phyloP scores from a whole-genome alignment of 2,113 vertebrate species.

The Calonectris borealis region DNA sequence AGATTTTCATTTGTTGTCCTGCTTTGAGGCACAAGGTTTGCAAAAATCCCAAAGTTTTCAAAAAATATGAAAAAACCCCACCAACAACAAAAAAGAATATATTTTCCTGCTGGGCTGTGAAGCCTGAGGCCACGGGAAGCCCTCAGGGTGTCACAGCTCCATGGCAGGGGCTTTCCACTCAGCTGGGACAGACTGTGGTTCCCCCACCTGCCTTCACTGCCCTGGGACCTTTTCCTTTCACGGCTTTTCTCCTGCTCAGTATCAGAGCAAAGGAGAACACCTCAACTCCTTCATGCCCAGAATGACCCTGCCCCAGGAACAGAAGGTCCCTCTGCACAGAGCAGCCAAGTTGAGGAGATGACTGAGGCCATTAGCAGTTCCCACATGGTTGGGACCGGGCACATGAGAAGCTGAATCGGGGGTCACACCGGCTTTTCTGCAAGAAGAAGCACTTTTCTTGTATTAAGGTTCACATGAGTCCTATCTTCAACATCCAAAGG shows the following conservation, averaged over 20 bases:
- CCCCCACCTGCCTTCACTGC: not conserved
- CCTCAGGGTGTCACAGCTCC: not conserved
- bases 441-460: not conserved
- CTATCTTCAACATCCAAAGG: not conserved
- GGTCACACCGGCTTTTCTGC: not conserved
- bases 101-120: not conserved
- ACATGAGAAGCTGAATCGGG: accelerated
- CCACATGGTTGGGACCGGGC: not conserved
- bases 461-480: not conserved
- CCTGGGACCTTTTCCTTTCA: not conserved
- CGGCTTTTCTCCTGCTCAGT: not conserved
- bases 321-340: not conserved
- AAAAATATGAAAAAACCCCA: not conserved
- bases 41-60: not conserved
- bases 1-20: not conserved
- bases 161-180: not conserved
- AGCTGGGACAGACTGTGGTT: not conserved
- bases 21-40: not conserved
- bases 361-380: not conserved
- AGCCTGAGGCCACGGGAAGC: accelerated
- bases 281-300: not conserved
- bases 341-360: not conserved
- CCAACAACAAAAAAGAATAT: accelerated
- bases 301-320: too few species aligned
- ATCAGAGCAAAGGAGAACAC: not conserved